These are phyloP conservation scores for Mus spretus DNA, from an alignment of 2,797 vertebrate genomes.

Conservation along the genomic window DNA sequence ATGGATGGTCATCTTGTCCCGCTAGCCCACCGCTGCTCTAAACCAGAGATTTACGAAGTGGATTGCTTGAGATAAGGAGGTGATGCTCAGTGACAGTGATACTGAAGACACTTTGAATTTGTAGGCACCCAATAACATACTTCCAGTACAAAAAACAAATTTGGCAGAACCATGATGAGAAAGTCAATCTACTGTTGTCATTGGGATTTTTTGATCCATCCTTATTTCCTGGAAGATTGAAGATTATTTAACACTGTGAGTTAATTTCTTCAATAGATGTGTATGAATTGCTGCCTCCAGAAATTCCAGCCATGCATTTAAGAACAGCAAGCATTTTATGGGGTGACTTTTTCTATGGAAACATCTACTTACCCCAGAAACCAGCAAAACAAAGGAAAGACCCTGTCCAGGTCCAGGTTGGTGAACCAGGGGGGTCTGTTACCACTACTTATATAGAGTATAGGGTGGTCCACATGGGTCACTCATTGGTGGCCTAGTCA, in stretches of 20 bases:
- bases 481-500: background rate
- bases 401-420: background rate
- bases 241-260: background rate
- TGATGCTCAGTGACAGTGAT: background rate
- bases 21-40: no score
- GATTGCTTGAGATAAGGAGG: background rate
- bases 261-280: background rate
- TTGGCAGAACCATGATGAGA: background rate
- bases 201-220: background rate
- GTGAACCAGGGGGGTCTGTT: background rate
- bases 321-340: background rate
- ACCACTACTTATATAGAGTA: background rate
- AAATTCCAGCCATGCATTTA: background rate
- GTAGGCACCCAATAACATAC: background rate
- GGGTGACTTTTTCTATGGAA: background rate
- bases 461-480: background rate
- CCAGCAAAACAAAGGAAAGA: background rate
- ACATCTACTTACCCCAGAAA: background rate
- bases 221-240: background rate
- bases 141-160: background rate
- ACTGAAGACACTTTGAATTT: background rate
- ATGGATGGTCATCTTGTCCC: accelerated
- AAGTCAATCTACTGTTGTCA: background rate
- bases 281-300: background rate
- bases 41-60: background rate